Conservation (phyloP, 2,797 vertebrate genomes). For the Dicrostonyx torquatus region DNA sequence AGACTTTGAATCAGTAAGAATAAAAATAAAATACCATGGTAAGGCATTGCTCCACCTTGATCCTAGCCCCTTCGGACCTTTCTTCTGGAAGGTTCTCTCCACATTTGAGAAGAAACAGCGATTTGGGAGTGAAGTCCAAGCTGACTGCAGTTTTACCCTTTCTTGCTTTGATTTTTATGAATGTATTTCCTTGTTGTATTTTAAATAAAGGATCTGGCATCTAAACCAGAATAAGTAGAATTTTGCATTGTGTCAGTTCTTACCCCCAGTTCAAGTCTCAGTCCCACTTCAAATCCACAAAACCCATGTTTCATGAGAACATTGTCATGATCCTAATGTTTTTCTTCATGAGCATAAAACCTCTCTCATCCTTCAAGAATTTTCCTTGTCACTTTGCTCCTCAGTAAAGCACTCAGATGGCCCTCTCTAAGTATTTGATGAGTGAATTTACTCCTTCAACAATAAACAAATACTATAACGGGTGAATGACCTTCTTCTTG, state of each 20-base stretch:
- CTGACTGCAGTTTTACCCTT: background rate
- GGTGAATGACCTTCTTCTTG: background rate
- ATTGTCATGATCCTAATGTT: too few relatives aligned
- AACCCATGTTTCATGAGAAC: background rate
- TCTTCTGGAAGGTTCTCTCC: background rate
- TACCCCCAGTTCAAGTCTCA: background rate
- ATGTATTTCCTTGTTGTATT: background rate
- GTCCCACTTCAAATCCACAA: background rate
- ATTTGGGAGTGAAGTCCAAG: background rate
- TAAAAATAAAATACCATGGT: background rate
- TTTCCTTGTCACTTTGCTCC: background rate
- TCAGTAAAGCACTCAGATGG: background rate
- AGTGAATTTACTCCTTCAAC: background rate
- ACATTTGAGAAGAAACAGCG: background rate
- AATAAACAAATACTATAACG: slow-evolving; percentile 6
- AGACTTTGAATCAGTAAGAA: background rate
- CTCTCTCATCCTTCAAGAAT: background rate
- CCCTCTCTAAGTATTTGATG: background rate
- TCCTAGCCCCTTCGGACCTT: too few relatives aligned
- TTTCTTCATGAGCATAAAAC: background rate
- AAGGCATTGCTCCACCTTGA: background rate
- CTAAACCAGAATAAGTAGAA: slow-evolving; percentile 6
- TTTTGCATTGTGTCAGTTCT: background rate
- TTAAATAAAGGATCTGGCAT: background rate
- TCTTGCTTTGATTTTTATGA: background rate